Conservation (phyloP, 2,797 vertebrate genomes). For the Epinephelus malabaricus region DNA sequence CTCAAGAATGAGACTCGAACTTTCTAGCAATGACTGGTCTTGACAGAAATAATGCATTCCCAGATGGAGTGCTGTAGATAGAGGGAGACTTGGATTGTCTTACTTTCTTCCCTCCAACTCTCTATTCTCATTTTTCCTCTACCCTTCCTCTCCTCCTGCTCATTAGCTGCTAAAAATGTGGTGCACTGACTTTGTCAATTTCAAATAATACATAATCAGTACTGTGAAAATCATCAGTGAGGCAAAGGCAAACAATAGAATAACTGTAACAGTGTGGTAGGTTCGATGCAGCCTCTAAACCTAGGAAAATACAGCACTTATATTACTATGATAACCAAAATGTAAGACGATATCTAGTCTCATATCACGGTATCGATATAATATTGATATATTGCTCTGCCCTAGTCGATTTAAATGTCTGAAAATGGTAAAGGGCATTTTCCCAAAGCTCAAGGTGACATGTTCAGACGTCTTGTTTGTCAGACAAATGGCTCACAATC, state of each 20-base stretch:
- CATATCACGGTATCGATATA: no score
- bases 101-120: no score
- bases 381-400: no score
- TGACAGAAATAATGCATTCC: background rate
- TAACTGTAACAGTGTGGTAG: no score
- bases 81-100: background rate
- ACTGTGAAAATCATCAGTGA: no score
- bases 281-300: no score
- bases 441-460: background rate
- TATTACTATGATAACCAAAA: no score
- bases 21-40: slow-evolving; percentile 8
- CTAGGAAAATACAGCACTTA: no score
- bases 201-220: no score
- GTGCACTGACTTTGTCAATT: background rate
- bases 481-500: background rate
- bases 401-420: background rate
- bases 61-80: background rate
- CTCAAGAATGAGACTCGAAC: slow-evolving; percentile 7
- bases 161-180: background rate
- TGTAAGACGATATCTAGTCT: no score
- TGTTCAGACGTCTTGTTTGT: background rate
- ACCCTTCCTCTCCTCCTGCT: background rate
- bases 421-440: background rate
- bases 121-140: background rate
- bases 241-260: no score